Evolutionary conservation across 2,113 vertebrate species (phyloP).

Genomic region (Sclerurus mexicanus): DNA sequence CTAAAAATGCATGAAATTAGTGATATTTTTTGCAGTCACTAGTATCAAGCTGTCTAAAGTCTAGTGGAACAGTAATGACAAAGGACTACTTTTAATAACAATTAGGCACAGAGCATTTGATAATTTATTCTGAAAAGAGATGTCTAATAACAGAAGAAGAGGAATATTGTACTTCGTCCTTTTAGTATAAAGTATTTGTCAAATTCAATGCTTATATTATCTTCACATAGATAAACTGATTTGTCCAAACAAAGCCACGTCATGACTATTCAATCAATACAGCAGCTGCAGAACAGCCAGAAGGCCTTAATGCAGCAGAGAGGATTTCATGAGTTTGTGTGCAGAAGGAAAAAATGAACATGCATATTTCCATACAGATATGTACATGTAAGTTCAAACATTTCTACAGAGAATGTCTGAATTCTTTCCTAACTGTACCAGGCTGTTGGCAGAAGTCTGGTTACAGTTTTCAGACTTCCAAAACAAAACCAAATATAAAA

Average conservation of each 20-base stretch:
- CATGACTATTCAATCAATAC: slow-evolving; percentile 20
- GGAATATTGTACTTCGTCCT: not conserved
- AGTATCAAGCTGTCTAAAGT: not conserved
- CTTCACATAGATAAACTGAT: slow-evolving; percentile 5
- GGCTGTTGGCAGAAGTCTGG: not conserved
- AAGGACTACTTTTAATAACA: not conserved
- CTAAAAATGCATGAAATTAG: not conserved
- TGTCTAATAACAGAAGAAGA: not conserved
- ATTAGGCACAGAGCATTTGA: not conserved
- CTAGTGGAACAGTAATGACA: not conserved
- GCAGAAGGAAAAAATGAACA: not conserved
- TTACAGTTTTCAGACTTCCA: not conserved
- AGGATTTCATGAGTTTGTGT: not conserved
- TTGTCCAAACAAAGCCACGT: slow-evolving; percentile 1
- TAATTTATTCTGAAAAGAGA: not conserved
- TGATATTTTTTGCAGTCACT: not conserved
- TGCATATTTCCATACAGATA: not conserved
- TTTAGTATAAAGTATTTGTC: not conserved
- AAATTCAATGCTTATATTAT: slow-evolving; percentile 14
- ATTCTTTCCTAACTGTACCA: not conserved
- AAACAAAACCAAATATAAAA: not conserved
- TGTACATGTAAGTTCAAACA: not conserved
- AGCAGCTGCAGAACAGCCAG: slow-evolving; percentile 4
- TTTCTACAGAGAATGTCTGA: not conserved
- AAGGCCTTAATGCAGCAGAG: not conserved